phyloP scores from a whole-genome alignment of 1,140 invertebrate species.

The Aradophagus sp. region DNA sequence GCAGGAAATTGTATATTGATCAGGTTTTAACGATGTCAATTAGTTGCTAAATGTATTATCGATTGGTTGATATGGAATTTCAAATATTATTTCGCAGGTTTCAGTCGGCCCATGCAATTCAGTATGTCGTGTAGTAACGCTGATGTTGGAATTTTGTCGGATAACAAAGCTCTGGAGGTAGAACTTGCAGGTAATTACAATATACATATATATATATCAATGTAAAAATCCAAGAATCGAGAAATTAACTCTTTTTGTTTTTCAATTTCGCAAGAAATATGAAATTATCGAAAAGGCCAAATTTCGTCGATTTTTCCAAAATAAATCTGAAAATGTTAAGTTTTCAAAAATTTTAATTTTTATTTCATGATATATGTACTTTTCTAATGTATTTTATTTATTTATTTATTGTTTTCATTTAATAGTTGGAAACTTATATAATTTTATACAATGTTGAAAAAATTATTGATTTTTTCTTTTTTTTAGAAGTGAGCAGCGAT shows the following conservation, averaged over 20 bases:
- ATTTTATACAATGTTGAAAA: not conserved
- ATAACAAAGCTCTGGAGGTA: slow-evolving; percentile 68
- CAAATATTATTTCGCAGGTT: slow-evolving; percentile 76
- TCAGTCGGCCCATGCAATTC: slow-evolving; percentile 89
- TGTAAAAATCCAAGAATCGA: not conserved
- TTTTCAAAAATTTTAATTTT: too few species aligned
- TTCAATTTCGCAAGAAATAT: too few species aligned
- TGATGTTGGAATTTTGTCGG: slow-evolving; percentile 79
- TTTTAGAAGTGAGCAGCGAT: slow-evolving; percentile 65
- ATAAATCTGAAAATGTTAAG: too few species aligned
- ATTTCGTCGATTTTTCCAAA: too few species aligned
- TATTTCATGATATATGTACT: too few species aligned
- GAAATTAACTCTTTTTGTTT: too few species aligned
- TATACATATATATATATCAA: not conserved
- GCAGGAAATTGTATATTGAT: too few species aligned
- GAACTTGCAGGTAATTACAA: slow-evolving; percentile 62
- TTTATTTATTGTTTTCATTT: too few species aligned
- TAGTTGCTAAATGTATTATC: not conserved
- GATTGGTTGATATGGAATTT: not conserved
- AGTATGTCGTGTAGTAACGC: slow-evolving; percentile 83
- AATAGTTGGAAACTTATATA: too few species aligned
- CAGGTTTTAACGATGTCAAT: too few species aligned
- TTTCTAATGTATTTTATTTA: too few species aligned
- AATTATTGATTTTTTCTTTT: slow-evolving; percentile 9
- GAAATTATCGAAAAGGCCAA: too few species aligned